phyloP scores from a whole-genome alignment of 1,140 invertebrate genomes.

The Nautilus pompilius region DNA sequence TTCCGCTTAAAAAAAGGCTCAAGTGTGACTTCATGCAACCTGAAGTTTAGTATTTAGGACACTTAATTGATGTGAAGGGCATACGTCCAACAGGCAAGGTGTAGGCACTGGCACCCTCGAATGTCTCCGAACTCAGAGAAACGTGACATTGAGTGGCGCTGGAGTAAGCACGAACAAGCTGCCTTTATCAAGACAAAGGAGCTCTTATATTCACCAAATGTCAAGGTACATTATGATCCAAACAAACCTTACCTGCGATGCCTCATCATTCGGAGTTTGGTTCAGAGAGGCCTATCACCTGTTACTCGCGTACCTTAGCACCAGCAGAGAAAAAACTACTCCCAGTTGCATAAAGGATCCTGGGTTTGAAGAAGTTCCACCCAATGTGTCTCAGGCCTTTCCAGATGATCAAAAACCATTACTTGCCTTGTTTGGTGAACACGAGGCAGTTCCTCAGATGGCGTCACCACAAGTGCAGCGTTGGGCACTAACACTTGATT shows the following conservation, averaged over 20 bases:
- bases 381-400: constrained; percentile 55
- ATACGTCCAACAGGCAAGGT: constrained; percentile 15
- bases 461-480: constrained; percentile 41
- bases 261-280: constrained; percentile 54
- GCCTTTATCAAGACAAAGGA: constrained; percentile 16
- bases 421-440: constrained; percentile 48
- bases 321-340: constrained; percentile 57
- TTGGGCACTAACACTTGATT: constrained; percentile 31
- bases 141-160: constrained; percentile 49
- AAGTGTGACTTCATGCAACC: constrained; percentile 20
- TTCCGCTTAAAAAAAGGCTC: constrained; percentile 20
- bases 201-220: constrained; percentile 12
- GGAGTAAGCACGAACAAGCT: constrained; percentile 10
- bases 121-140: constrained; percentile 41
- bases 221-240: constrained; percentile 16
- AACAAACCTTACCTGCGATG: constrained; percentile 54
- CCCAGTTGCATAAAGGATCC: constrained; percentile 6
- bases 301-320: constrained; percentile 52
- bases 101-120: constrained; percentile 17
- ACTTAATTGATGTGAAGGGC: constrained; percentile 13
- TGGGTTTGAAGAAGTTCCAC: constrained; percentile 48
- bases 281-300: constrained; percentile 53
- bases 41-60: constrained; percentile 15
- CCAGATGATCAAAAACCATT: constrained; percentile 55
- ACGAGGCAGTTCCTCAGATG: constrained; percentile 36